Conservation (phyloP, 2,797 vertebrate species). For the Neosilurus mollespiculum region DNA sequence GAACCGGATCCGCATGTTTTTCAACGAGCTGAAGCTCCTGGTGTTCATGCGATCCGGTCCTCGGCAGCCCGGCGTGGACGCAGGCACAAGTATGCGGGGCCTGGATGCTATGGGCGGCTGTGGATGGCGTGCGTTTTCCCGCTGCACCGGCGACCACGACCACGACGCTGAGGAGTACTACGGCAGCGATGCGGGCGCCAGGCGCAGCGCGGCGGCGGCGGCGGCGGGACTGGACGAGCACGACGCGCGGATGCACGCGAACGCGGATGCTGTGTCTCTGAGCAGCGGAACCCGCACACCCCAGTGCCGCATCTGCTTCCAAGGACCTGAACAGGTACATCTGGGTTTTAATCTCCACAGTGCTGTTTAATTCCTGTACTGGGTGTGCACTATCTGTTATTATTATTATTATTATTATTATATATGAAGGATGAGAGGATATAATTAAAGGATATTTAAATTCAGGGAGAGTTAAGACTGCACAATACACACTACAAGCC, state of each 20-base stretch:
- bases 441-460: no score
- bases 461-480: not conserved
- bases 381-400: not conserved
- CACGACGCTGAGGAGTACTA: conserved; percentile 92
- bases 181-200: conserved; percentile 80
- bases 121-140: conserved; percentile 89
- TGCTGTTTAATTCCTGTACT: not conserved
- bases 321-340: conserved; percentile 90
- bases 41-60: conserved; percentile 90
- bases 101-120: conserved; percentile 83
- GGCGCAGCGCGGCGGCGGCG: conserved; percentile 66
- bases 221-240: conserved; percentile 79
- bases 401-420: not conserved
- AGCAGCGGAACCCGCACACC: conserved; percentile 87
- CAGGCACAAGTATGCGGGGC: conserved; percentile 73
- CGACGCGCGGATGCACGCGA: conserved; percentile 78
- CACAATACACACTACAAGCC: not conserved
- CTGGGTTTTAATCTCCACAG: not conserved
- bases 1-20: conserved; percentile 96
- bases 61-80: conserved; percentile 82
- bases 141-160: conserved; percentile 74
- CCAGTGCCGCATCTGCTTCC: conserved; percentile 94
- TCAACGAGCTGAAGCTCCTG: conserved; percentile 94
- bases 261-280: conserved; percentile 86
- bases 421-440: no score